These are phyloP conservation scores for Hemithea aestivaria DNA, from an alignment of 2,888 invertebrate genomes.

Conservation along the genomic window DNA sequence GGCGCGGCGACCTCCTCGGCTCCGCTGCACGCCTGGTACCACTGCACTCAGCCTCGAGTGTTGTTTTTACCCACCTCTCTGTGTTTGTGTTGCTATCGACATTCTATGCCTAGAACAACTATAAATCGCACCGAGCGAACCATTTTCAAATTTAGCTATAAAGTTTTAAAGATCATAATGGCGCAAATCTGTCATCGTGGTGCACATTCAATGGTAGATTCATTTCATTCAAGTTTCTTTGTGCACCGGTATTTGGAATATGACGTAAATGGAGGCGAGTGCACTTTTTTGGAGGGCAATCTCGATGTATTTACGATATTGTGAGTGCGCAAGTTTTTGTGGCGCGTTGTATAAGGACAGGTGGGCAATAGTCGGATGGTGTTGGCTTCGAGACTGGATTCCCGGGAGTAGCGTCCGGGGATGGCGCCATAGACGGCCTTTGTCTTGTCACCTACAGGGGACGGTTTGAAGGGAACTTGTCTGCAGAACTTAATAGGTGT, in stretches of 20 bases:
- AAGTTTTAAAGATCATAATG: slow-evolving; percentile 24
- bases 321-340: slow-evolving; percentile 19
- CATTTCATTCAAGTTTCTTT: slow-evolving; percentile 67
- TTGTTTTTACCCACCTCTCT: slow-evolving; percentile 64
- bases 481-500: too few species aligned
- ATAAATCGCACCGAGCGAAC: slow-evolving; percentile 22
- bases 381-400: slow-evolving; percentile 14
- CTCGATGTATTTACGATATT: slow-evolving; percentile 29
- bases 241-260: slow-evolving; percentile 58
- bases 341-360: slow-evolving; percentile 14
- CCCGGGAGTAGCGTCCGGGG: slow-evolving; percentile 2
- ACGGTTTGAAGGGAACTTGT: not conserved
- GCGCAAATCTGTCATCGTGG: slow-evolving; percentile 24
- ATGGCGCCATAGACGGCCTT: slow-evolving; percentile 15
- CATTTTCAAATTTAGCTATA: slow-evolving; percentile 25
- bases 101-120: slow-evolving; percentile 45
- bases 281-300: slow-evolving; percentile 30
- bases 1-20: slow-evolving; percentile 41
- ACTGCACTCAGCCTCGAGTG: slow-evolving; percentile 46
- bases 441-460: slow-evolving; percentile 3
- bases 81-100: slow-evolving; percentile 66
- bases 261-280: slow-evolving; percentile 44
- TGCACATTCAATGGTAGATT: slow-evolving; percentile 49
- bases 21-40: slow-evolving; percentile 67
- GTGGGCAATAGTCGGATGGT: slow-evolving; percentile 11